Conservation (phyloP, 2,888 invertebrate species). For the Aphodius sticticus region DNA sequence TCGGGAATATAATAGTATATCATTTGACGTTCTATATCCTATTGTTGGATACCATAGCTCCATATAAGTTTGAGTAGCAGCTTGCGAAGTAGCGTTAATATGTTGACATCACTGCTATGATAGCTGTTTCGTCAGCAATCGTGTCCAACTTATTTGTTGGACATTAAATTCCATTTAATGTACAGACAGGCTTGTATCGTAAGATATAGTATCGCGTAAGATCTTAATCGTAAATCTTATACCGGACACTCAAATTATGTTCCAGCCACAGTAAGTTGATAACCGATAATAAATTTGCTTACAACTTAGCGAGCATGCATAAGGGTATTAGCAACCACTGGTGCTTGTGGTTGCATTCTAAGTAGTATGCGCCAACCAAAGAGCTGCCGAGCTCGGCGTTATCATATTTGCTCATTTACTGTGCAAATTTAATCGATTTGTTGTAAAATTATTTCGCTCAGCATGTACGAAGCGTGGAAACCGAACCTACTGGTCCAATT, state of each 20-base stretch:
- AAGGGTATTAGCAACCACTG: background rate
- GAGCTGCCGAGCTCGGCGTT: background rate
- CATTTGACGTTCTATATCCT: too few species aligned
- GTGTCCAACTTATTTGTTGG: too few species aligned
- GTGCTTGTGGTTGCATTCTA: background rate
- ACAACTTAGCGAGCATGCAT: background rate
- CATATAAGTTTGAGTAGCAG: too few species aligned
- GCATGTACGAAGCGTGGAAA: background rate
- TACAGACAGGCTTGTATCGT: too few species aligned
- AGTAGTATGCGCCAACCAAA: background rate
- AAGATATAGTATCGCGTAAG: too few species aligned
- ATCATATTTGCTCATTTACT: slow-evolving; percentile 4
- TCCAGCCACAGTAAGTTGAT: background rate
- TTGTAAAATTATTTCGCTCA: background rate
- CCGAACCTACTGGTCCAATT: background rate
- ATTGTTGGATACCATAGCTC: too few species aligned
- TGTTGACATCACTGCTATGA: too few species aligned
- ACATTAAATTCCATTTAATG: too few species aligned
- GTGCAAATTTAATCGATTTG: background rate
- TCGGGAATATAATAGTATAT: too few species aligned
- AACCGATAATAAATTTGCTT: background rate
- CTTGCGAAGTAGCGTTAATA: too few species aligned
- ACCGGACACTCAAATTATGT: background rate
- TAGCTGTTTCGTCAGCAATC: too few species aligned
- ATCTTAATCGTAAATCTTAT: background rate